Percentiles rank a stretch among this genome's conserved stretches.
Evolutionary conservation across 2,797 vertebrate genomes (phyloP).

Genomic region (Xenops minutus): DNA sequence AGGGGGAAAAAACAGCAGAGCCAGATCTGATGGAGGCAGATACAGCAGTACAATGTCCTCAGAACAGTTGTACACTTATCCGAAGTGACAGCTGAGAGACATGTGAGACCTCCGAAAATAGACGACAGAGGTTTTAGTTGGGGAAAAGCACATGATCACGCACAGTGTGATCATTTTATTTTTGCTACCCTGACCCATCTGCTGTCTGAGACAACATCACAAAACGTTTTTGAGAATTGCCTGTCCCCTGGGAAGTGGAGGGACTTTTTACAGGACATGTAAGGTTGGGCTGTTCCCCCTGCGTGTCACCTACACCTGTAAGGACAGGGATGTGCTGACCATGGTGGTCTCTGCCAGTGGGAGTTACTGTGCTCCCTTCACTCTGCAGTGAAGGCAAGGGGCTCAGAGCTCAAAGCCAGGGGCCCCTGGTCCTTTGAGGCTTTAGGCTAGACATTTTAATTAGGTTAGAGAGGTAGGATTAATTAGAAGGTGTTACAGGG

Average conservation of each 20-base stretch:
- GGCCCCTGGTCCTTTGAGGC: accelerated
- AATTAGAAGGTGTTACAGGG: not conserved
- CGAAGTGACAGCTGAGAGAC: not conserved
- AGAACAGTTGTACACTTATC: not conserved
- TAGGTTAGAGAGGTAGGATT: not conserved
- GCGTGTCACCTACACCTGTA: accelerated
- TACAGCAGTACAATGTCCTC: not conserved
- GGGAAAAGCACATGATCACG: accelerated
- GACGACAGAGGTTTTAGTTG: not conserved
- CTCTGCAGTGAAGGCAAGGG: not conserved
- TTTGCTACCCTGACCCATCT: not conserved
- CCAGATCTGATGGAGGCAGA: not conserved
- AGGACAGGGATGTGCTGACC: not conserved
- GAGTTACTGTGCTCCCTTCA: not conserved
- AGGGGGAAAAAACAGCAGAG: not conserved
- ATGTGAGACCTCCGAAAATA: not conserved
- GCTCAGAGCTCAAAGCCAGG: not conserved
- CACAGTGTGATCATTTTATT: not conserved
- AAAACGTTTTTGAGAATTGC: accelerated
- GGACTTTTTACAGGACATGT: not conserved
- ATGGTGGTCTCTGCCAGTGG: not conserved
- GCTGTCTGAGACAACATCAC: not conserved
- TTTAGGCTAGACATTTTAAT: not conserved
- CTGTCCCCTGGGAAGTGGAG: not conserved
- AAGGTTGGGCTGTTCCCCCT: accelerated